A percentile compares a stretch with the other conserved stretches of the same genome.
Evolutionary conservation across 2,113 vertebrate genomes (phyloP).

Genomic region (Pandion haliaetus): DNA sequence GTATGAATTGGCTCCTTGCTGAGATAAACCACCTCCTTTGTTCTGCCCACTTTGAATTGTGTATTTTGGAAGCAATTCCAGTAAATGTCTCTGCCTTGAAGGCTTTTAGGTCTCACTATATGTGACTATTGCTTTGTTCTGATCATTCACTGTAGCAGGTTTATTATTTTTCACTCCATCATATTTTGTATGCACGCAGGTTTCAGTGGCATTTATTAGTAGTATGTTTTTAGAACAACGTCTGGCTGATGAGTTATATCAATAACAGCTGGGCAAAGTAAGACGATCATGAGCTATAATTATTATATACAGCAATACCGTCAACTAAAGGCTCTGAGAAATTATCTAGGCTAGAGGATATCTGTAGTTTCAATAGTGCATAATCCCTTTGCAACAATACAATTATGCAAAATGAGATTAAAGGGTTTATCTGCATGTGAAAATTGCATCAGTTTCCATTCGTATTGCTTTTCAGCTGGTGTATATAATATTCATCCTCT

Average conservation of each 20-base stretch:
- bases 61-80: constrained; percentile 73
- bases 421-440: not conserved
- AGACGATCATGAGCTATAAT: not conserved
- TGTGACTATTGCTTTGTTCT: not conserved
- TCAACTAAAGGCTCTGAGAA: not conserved
- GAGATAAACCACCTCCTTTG: constrained; percentile 64
- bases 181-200: not conserved
- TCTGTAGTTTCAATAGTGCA: not conserved
- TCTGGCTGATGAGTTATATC: constrained; percentile 2
- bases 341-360: not conserved
- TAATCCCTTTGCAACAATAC: not conserved
- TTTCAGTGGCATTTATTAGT: not conserved
- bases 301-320: not conserved
- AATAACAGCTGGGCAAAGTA: not conserved
- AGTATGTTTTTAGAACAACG: not conserved
- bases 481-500: not conserved
- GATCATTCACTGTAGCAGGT: not conserved
- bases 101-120: not conserved
- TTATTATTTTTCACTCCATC: not conserved
- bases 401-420: not conserved
- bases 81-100: not conserved
- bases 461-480: not conserved
- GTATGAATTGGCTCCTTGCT: constrained; percentile 31
- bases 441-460: not conserved
- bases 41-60: constrained; percentile 67